These are phyloP conservation scores for Archilochus colubris DNA, from an alignment of 2,113 vertebrate genomes.

Conservation along the genomic window DNA sequence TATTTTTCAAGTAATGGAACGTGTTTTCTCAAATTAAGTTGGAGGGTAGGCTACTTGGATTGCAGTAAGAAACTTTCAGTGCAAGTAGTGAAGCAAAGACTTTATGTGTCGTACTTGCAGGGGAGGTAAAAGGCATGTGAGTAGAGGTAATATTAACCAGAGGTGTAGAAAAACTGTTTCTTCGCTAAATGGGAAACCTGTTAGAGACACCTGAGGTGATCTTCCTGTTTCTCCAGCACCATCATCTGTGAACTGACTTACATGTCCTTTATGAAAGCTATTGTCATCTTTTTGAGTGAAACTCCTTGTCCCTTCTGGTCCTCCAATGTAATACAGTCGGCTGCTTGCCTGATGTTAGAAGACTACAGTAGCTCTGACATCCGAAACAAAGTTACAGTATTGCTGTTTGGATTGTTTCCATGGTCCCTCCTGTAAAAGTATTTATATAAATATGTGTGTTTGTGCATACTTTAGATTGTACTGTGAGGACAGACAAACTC, in stretches of 20 bases:
- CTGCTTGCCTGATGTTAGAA: background rate
- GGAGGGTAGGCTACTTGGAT: background rate
- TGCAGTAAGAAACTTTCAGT: background rate
- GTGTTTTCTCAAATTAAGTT: background rate
- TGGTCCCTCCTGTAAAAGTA: fast-evolving
- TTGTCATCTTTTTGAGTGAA: background rate
- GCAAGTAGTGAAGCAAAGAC: background rate
- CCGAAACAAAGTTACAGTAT: background rate
- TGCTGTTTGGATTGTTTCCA: background rate
- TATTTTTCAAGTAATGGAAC: background rate
- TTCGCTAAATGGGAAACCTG: background rate
- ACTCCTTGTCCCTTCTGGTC: background rate
- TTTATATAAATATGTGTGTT: background rate
- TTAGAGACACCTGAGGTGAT: background rate
- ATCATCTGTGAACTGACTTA: background rate
- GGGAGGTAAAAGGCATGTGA: background rate
- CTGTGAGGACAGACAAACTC: background rate
- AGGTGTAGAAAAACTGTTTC: background rate
- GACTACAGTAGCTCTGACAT: background rate
- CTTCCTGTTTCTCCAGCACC: background rate
- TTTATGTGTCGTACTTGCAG: fast-evolving
- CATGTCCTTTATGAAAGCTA: background rate
- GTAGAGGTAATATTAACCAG: background rate
- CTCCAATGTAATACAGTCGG: background rate
- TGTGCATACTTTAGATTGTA: too few species aligned